phyloP scores from a whole-genome alignment of 2,113 vertebrate species.

The Odontophorus gujanensis region DNA sequence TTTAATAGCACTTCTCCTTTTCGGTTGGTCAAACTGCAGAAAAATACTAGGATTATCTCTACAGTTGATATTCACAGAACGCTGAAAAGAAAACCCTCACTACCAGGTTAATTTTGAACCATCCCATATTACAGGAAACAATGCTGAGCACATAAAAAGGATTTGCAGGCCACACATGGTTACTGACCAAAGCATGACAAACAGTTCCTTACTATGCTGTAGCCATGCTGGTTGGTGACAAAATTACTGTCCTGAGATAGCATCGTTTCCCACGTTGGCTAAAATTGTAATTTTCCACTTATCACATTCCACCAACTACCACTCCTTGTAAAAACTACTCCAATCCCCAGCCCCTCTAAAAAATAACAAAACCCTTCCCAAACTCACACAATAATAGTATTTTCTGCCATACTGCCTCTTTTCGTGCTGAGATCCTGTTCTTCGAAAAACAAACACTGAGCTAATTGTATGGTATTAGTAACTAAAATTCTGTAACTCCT shows the following conservation, averaged over 20 bases:
- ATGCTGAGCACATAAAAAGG: neutral
- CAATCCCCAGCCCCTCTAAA: fast-evolving
- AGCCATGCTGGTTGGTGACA: neutral
- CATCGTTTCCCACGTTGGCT: neutral
- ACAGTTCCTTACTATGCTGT: neutral
- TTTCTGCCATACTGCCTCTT: neutral
- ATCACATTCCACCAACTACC: fast-evolving
- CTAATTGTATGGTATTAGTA: neutral
- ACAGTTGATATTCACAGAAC: neutral
- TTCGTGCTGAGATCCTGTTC: neutral
- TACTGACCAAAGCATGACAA: neutral
- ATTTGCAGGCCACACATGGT: neutral
- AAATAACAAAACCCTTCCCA: neutral
- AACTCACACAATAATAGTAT: neutral
- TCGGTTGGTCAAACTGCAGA: neutral
- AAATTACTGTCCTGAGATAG: neutral
- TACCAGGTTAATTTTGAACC: neutral
- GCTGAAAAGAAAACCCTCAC: neutral
- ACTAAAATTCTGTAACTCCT: neutral
- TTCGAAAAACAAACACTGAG: neutral
- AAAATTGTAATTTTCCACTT: neutral
- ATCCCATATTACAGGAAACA: neutral
- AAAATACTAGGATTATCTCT: neutral
- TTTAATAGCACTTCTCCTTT: neutral
- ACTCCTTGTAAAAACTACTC: neutral